A percentile compares a stretch with the other conserved stretches of the same genome.
phyloP scores from a whole-genome alignment of 64 coral and sea anemone species.

The Porites australiensis region DNA sequence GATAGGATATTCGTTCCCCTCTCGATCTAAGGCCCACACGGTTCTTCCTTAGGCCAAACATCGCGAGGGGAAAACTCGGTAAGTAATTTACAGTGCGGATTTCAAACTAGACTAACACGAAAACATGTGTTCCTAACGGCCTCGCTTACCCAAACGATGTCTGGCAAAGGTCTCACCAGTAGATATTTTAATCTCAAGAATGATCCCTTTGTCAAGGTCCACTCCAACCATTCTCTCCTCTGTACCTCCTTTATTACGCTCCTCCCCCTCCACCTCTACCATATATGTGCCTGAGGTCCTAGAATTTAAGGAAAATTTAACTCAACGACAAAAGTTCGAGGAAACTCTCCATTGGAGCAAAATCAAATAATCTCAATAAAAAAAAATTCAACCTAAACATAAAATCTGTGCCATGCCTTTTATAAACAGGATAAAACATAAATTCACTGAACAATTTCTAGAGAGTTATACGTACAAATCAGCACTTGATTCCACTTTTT shows the following conservation, averaged over 20 bases:
- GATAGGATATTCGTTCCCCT: too few species aligned
- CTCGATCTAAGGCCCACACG: too few species aligned
- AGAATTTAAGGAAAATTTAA: not conserved
- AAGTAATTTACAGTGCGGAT: too few species aligned
- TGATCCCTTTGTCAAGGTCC: conserved; percentile 83
- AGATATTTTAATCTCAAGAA: conserved; percentile 82
- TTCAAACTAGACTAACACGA: too few species aligned
- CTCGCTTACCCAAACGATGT: conserved; percentile 73
- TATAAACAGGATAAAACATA: not conserved
- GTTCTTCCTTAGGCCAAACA: too few species aligned
- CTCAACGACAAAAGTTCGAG: too few species aligned
- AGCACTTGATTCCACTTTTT: conserved; percentile 63
- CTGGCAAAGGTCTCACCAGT: conserved; percentile 82
- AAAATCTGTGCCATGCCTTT: not conserved
- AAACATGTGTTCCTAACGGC: too few species aligned
- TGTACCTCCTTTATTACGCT: not conserved
- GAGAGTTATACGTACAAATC: conserved; percentile 54
- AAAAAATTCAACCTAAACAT: too few species aligned
- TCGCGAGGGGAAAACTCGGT: too few species aligned
- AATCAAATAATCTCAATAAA: too few species aligned
- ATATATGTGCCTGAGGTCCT: conserved; percentile 87
- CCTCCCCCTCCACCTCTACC: conserved; percentile 78
- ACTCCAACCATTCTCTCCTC: conserved; percentile 96
- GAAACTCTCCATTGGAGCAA: too few species aligned
- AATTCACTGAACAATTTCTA: not conserved